A percentile compares a stretch with the other conserved stretches of the same genome.
Conservation (phyloP, 1,140 invertebrate genomes). For the Neotoxoptera formosana region DNA sequence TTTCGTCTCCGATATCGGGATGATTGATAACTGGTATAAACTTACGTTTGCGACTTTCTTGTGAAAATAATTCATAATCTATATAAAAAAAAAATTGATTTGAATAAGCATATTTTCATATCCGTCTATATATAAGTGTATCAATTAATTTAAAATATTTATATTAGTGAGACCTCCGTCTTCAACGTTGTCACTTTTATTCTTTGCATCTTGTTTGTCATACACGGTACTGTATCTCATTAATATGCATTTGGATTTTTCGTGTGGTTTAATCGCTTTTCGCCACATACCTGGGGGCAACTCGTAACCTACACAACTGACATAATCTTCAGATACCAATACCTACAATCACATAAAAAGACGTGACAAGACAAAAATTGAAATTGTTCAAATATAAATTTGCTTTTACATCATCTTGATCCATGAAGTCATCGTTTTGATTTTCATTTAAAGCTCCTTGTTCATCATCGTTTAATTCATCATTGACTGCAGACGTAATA, state of each 20-base stretch:
- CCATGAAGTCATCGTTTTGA: conserved; percentile 46
- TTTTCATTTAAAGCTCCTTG: conserved; percentile 12
- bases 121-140: neutral
- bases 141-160: neutral
- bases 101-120: neutral
- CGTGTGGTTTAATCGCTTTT: conserved; percentile 49
- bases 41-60: conserved; percentile 51
- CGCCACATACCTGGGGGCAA: conserved; percentile 48
- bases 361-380: neutral
- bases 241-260: conserved; percentile 44
- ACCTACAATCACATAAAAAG: neutral
- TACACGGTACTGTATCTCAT: conserved; percentile 42
- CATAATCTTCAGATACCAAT: conserved; percentile 50
- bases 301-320: conserved; percentile 36
- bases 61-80: conserved; percentile 46
- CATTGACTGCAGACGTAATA: neutral
- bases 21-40: conserved; percentile 50
- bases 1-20: conserved; percentile 50
- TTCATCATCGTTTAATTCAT: neutral
- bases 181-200: neutral
- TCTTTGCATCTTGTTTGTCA: conserved; percentile 31
- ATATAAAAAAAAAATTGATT: neutral
- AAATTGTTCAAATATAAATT: neutral
- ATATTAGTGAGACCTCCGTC: conserved; percentile 28
- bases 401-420: conserved; percentile 43